Conservation (phyloP, 2,797 vertebrate species). For the Chloroceryle amazona region DNA sequence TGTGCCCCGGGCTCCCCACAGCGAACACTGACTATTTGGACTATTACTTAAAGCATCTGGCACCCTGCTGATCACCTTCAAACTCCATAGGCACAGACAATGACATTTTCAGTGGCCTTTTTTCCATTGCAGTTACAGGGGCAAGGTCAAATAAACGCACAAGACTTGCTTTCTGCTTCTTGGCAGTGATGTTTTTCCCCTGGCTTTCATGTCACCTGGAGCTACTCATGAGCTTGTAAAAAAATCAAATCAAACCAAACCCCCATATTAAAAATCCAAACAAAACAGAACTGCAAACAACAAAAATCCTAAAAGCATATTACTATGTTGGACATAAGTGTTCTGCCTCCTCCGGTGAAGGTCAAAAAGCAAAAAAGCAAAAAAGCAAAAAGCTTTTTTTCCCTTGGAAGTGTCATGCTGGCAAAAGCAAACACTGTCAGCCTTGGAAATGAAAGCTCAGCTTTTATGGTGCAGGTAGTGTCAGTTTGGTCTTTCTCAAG, state of each 20-base stretch:
- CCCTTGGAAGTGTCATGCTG: background rate
- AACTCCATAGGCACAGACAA: background rate
- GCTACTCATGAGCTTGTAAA: background rate
- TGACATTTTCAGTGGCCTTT: background rate
- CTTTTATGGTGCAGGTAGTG: background rate
- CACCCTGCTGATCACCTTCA: background rate
- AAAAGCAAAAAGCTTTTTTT: background rate
- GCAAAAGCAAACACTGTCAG: accelerated
- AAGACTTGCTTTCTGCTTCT: background rate
- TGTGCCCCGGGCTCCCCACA: background rate
- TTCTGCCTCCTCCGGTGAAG: background rate
- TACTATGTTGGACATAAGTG: background rate
- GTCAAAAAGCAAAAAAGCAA: background rate
- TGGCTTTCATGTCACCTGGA: background rate
- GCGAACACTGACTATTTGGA: background rate
- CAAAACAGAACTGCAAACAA: background rate
- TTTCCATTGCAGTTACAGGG: background rate
- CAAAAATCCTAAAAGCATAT: background rate
- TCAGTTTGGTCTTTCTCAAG: background rate
- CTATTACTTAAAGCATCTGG: background rate
- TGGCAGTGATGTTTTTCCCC: background rate
- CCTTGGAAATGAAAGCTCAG: background rate
- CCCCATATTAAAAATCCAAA: background rate
- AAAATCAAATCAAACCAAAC: too few relatives aligned
- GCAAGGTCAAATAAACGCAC: background rate